Evolutionary conservation across 2,797 vertebrate species (phyloP), one percentile per base, ranked within the genome.

Genomic region (Kryptolebias ocellatus): DNA sequence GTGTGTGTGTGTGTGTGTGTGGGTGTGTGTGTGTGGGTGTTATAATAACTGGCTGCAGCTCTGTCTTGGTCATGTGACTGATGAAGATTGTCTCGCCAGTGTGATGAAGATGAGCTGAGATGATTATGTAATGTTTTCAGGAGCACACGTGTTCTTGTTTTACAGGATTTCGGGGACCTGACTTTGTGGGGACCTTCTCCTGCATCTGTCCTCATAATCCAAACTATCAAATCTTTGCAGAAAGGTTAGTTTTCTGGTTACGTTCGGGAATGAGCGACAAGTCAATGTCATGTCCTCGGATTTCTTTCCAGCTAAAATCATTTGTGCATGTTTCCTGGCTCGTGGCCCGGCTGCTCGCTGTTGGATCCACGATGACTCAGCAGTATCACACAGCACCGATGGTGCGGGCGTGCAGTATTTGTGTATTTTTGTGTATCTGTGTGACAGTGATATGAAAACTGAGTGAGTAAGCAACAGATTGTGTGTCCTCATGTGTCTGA

Each of bases 301-400:
- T 58, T 44, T 58, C 7, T 10, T 24, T 58, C 14, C 16, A 31
- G 15, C 5, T 27, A 4, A 42, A 27, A 44, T 58, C 16, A 42
- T 57, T 57, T 71, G 59, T 69, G 64, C 47, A 64, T 49, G 53
- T 62, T 51, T 74, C 52, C 67, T 83, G 76, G 87, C 74, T 76
- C 7, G 0, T 31, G 37, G 76, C 79, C 72, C 55, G 56, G 72
- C 62, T 67, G 64, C 54, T 69, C 69, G 44, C 70, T 62, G 68
- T 63, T 71, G 60, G 67, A 70, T 69, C 63, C 44, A 54, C 2
- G 67, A 77, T 84, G 87, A 87, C 70, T 85, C 85, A 84, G 83
- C 85, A 73, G 45, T 70, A 79, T 79, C 74, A 70, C 76, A 68
- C 49, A 44, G 59, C 77, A 59, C 72, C 24, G 51, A 62, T 39